Evolutionary conservation across 1,140 invertebrate species (phyloP).

Genomic region (Euura saliciscinereae): DNA sequence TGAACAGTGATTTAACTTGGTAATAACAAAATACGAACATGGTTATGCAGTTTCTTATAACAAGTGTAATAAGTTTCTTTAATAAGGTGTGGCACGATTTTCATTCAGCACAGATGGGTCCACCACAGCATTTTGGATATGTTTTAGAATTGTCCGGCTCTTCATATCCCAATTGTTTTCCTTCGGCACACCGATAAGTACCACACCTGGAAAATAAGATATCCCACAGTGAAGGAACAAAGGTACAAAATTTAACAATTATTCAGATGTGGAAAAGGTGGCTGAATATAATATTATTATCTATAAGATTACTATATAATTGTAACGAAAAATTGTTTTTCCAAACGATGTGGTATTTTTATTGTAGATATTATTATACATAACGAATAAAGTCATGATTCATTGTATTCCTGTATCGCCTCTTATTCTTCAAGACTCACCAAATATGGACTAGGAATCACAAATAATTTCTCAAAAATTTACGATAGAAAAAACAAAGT

Average conservation of each 20-base stretch:
- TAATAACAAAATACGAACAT: no score
- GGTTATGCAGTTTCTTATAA: no score
- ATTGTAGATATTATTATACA: constrained; percentile 60
- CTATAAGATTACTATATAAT: constrained; percentile 57
- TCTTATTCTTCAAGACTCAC: no score
- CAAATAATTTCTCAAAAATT: no score
- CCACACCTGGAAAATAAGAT: neutral
- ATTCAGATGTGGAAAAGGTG: neutral
- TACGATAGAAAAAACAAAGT: no score
- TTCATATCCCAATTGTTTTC: neutral
- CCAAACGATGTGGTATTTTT: constrained; percentile 60
- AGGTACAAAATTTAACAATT: no score
- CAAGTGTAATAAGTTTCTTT: no score
- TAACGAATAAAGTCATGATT: constrained; percentile 60
- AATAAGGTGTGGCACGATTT: neutral
- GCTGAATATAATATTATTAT: constrained; percentile 55
- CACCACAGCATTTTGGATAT: neutral
- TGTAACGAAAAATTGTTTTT: constrained; percentile 60
- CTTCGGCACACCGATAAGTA: neutral
- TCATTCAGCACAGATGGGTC: neutral
- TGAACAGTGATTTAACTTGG: no score
- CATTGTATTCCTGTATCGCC: constrained; percentile 40
- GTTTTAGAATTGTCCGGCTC: neutral
- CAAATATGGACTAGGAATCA: no score
- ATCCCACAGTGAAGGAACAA: neutral